Evolutionary conservation across 2,888 invertebrate species (phyloP).

Genomic region (Eupeodes latifasciatus): DNA sequence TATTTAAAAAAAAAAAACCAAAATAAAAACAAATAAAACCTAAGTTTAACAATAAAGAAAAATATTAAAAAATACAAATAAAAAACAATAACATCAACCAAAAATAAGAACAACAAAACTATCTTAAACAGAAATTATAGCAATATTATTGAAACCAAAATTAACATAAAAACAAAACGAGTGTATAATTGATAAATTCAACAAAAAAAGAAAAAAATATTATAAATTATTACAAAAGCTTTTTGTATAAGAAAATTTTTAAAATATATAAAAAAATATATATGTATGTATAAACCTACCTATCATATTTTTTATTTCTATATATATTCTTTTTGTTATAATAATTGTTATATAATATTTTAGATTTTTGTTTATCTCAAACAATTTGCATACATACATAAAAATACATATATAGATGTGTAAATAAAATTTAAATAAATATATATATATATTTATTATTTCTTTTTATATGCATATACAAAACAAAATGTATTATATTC

Average conservation of each 20-base stretch:
- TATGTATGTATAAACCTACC: conserved; percentile 50
- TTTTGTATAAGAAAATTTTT: conserved; percentile 46
- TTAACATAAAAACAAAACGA: conserved; percentile 39
- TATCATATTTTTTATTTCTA: conserved; percentile 48
- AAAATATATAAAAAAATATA: conserved; percentile 31
- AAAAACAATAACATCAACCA: conserved; percentile 45
- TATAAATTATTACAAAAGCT: conserved; percentile 37
- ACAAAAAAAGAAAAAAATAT: neutral
- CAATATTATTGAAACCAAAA: conserved; percentile 61
- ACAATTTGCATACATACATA: conserved; percentile 40
- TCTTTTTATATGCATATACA: conserved; percentile 75
- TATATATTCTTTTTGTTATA: neutral
- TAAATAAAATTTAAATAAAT: conserved; percentile 38
- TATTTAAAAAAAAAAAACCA: conserved; percentile 56
- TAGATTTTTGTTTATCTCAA: conserved; percentile 9
- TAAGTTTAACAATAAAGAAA: conserved; percentile 37
- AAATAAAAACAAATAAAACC: conserved; percentile 40
- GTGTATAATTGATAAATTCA: conserved; percentile 56
- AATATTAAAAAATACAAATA: neutral
- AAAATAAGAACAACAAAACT: conserved; percentile 44
- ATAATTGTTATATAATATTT: neutral
- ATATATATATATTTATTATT: conserved; percentile 64
- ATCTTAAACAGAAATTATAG: conserved; percentile 62
- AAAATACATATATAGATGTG: conserved; percentile 24
- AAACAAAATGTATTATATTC: conserved; percentile 70